Evolutionary conservation across 1,140 invertebrate genomes (phyloP).

Genomic region (Drosophila ohnishii): DNA sequence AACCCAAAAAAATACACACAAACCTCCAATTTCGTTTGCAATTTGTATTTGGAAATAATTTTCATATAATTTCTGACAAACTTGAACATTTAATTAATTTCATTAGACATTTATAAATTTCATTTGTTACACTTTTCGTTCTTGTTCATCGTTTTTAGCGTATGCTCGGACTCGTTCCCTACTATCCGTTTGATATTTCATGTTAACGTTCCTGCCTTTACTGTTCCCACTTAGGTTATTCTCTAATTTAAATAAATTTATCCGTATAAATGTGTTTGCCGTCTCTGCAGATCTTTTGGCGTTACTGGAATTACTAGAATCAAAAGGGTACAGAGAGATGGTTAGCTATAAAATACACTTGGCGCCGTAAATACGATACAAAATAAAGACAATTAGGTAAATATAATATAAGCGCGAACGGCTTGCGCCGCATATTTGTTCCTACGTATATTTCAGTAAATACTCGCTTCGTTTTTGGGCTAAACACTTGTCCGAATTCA

Average conservation of each 20-base stretch:
- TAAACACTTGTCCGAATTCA: constrained; percentile 16
- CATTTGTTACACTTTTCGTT: constrained; percentile 73
- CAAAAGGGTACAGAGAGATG: constrained; percentile 9
- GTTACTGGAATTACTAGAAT: constrained; percentile 23
- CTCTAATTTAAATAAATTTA: constrained; percentile 19
- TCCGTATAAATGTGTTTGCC: constrained; percentile 18
- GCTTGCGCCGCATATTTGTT: background rate
- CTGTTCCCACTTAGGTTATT: constrained; percentile 44
- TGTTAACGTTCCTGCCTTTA: constrained; percentile 43
- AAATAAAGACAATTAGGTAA: constrained; percentile 13
- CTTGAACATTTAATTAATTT: constrained; percentile 79
- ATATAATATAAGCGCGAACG: constrained; percentile 8
- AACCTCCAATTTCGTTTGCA: constrained; percentile 21
- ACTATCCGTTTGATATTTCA: constrained; percentile 36
- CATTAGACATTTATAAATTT: constrained; percentile 78
- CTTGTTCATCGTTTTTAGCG: constrained; percentile 38
- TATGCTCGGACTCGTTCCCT: constrained; percentile 20
- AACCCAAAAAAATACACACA: background rate
- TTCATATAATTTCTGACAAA: constrained; percentile 80
- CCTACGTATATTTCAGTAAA: constrained; percentile 31
- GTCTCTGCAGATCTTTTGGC: constrained; percentile 9
- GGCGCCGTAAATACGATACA: constrained; percentile 6
- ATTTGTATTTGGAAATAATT: constrained; percentile 60
- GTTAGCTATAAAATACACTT: constrained; percentile 30
- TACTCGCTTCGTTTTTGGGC: constrained; percentile 10